phyloP scores from a whole-genome alignment of 2,888 invertebrate genomes.

The Operophtera brumata region DNA sequence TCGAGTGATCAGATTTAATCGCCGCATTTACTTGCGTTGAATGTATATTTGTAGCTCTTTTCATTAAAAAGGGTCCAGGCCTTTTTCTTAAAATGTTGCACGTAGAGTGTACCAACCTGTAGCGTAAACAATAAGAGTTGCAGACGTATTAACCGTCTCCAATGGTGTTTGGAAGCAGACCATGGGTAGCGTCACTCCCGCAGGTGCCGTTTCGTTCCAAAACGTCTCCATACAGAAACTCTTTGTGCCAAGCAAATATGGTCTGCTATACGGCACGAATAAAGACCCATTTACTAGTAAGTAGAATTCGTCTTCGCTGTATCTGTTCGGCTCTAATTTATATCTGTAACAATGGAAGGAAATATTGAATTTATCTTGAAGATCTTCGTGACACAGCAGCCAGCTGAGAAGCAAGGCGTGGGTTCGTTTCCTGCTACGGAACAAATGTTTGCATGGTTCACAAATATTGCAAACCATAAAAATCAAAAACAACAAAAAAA shows the following conservation, averaged over 20 bases:
- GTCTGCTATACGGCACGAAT: constrained; percentile 71
- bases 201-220: constrained; percentile 66
- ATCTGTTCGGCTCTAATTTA: constrained; percentile 72
- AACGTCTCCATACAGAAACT: constrained; percentile 83
- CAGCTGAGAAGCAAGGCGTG: too few relatives aligned
- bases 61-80: too few relatives aligned
- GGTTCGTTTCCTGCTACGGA: too few relatives aligned
- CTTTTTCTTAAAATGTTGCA: too few relatives aligned
- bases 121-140: constrained; percentile 64
- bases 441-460: too few relatives aligned
- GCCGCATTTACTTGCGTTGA: too few relatives aligned
- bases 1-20: too few relatives aligned
- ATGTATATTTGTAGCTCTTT: too few relatives aligned
- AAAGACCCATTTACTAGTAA: constrained; percentile 81
- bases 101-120: constrained; percentile 50
- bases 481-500: too few relatives aligned
- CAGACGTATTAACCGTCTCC: constrained; percentile 60
- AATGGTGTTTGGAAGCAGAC: constrained; percentile 72
- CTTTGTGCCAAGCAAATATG: constrained; percentile 69
- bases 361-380: too few relatives aligned
- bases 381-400: too few relatives aligned
- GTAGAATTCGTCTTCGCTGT: constrained; percentile 77
- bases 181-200: constrained; percentile 74
- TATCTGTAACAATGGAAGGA: constrained; percentile 62
- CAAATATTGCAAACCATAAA: too few relatives aligned